Evolutionary conservation across 2,888 invertebrate genomes (phyloP).

Genomic region (Caenorhabditis sp.): DNA sequence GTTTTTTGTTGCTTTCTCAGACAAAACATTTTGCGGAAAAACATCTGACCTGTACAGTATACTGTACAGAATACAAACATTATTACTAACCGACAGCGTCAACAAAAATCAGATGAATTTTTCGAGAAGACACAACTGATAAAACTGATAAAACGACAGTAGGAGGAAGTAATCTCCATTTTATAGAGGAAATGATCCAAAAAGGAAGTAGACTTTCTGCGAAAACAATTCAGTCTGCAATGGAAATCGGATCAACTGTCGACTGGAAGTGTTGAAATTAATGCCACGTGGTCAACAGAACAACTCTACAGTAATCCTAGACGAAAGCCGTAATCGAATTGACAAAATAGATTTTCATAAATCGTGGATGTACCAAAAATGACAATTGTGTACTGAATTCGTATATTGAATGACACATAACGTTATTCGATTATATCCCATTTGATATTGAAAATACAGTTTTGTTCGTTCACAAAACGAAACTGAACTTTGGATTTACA

Average conservation of each 20-base stretch:
- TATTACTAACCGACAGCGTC: background rate
- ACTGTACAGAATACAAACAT: constrained; percentile 2
- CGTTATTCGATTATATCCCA: background rate
- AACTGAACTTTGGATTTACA: constrained; percentile 2
- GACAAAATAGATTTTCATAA: background rate
- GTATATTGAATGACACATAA: background rate
- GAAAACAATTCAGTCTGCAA: no score
- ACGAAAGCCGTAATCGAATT: no score
- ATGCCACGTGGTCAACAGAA: no score
- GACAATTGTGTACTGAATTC: background rate
- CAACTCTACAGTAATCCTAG: no score
- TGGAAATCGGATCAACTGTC: no score
- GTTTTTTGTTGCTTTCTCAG: constrained; percentile 11
- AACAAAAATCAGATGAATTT: background rate
- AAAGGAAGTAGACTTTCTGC: no score
- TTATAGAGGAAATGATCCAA: no score
- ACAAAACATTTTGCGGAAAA: background rate
- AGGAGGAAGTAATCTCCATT: no score
- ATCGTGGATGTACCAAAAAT: background rate
- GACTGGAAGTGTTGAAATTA: no score
- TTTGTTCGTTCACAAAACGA: no score
- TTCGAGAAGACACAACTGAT: no score
- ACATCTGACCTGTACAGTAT: background rate
- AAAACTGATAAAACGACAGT: no score
- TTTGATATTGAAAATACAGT: background rate